Conservation (phyloP, 2,888 invertebrate genomes). For the Aplocera efformata region DNA sequence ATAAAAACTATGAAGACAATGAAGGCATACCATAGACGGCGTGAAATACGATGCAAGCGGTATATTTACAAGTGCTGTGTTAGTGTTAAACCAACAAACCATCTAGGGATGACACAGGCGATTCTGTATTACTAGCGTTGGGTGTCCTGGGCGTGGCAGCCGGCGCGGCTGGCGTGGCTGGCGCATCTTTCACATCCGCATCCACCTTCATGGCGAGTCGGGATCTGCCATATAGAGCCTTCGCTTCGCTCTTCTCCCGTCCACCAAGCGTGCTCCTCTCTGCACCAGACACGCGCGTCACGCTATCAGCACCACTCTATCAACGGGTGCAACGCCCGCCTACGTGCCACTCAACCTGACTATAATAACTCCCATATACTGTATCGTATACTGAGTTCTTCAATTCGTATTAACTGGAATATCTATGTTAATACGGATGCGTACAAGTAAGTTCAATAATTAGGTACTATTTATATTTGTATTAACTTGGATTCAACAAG, state of each 20-base stretch:
- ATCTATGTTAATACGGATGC: not conserved
- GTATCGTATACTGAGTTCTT: conserved; percentile 15
- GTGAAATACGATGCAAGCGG: conserved; percentile 38
- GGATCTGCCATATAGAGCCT: conserved; percentile 51
- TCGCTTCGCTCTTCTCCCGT: conserved; percentile 41
- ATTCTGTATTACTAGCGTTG: conserved; percentile 68
- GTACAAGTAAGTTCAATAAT: too few species aligned
- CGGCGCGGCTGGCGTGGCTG: conserved; percentile 51
- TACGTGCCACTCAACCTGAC: conserved; percentile 19
- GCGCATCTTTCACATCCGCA: conserved; percentile 58
- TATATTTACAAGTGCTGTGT: conserved; percentile 37
- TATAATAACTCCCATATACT: conserved; percentile 12
- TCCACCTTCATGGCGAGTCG: conserved; percentile 58
- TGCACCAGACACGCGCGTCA: conserved; percentile 63
- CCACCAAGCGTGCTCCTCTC: conserved; percentile 50
- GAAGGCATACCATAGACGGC: conserved; percentile 19
- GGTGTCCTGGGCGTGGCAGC: conserved; percentile 46
- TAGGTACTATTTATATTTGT: too few species aligned
- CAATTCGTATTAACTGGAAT: conserved; percentile 5
- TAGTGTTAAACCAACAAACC: conserved; percentile 64
- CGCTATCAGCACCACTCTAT: conserved; percentile 49
- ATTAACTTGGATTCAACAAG: too few species aligned
- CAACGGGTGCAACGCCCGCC: conserved; percentile 28
- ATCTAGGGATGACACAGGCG: conserved; percentile 70
- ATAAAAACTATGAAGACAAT: not conserved